Percentiles rank a stretch among this genome's conserved stretches.
Evolutionary conservation across 2,888 invertebrate genomes (phyloP).

Genomic region (Caenorhabditis sp.): DNA sequence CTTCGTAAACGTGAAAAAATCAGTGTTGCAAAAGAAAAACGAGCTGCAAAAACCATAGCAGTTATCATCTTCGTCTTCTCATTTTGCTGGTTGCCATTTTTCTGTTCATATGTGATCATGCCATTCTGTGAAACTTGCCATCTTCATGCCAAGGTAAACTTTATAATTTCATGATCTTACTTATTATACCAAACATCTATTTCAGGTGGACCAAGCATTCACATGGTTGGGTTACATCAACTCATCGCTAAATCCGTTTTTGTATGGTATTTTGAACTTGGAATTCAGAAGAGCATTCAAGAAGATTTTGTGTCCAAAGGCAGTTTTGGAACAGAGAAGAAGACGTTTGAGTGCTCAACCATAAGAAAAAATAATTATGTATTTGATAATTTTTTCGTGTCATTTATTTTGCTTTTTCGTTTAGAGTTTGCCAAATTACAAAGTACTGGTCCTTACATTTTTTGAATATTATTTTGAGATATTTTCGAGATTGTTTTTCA

Average conservation of each 20-base stretch:
- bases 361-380: conserved; percentile 6
- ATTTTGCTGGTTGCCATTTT: conserved; percentile 71
- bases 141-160: conserved; percentile 68
- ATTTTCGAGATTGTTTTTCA: not conserved
- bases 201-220: conserved; percentile 69
- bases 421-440: not conserved
- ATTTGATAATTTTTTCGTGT: not conserved
- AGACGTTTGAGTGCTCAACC: conserved; percentile 50
- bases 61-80: conserved; percentile 71
- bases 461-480: not conserved
- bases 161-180: not conserved
- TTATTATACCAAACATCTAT: too few species aligned
- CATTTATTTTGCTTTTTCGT: not conserved
- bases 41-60: conserved; percentile 72
- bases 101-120: conserved; percentile 70
- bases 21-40: conserved; percentile 71
- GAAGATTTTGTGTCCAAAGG: conserved; percentile 69
- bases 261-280: conserved; percentile 70
- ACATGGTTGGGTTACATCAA: conserved; percentile 71
- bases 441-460: not conserved
- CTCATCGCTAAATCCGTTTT: conserved; percentile 68
- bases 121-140: conserved; percentile 70
- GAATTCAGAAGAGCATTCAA: conserved; percentile 71
- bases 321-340: conserved; percentile 52
- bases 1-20: conserved; percentile 70